These are phyloP conservation scores for Drosophila sordidula DNA, from an alignment of 2,888 invertebrate species.

Conservation along the genomic window DNA sequence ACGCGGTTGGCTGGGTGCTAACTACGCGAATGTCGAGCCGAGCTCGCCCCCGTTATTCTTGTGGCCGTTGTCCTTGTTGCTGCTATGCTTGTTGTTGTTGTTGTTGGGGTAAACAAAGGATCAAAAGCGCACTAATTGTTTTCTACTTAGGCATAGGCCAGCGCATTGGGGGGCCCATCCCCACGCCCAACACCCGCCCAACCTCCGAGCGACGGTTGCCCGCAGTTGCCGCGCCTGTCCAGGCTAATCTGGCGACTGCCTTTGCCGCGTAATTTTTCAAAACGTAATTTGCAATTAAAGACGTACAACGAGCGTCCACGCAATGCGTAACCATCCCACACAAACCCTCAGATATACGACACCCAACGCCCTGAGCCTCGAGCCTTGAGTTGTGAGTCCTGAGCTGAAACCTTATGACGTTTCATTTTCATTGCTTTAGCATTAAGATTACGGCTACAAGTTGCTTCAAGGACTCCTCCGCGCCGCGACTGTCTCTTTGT, in stretches of 20 bases:
- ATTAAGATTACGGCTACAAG: slow-evolving; percentile 61
- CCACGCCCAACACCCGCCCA: not conserved
- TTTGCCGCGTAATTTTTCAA: slow-evolving; percentile 78
- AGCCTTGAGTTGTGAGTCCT: slow-evolving; percentile 27
- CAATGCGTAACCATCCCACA: slow-evolving; percentile 43
- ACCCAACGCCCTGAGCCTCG: slow-evolving; percentile 53
- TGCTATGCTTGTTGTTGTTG: slow-evolving; percentile 29
- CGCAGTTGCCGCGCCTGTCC: slow-evolving; percentile 37
- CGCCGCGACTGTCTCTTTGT: slow-evolving; percentile 45
- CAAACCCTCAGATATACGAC: slow-evolving; percentile 1
- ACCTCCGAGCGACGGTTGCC: slow-evolving; percentile 9
- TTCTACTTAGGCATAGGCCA: slow-evolving; percentile 70
- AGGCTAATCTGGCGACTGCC: slow-evolving; percentile 68
- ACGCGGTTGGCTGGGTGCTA: slow-evolving; percentile 74
- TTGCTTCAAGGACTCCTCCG: slow-evolving; percentile 34
- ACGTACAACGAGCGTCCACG: slow-evolving; percentile 54
- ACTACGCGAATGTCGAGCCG: slow-evolving; percentile 50
- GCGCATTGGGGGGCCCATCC: slow-evolving; percentile 32
- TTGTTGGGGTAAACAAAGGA: slow-evolving; percentile 82
- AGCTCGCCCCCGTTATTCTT: slow-evolving; percentile 26
- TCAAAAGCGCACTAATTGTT: slow-evolving; percentile 83
- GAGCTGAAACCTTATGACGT: slow-evolving; percentile 59
- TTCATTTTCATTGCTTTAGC: slow-evolving; percentile 64
- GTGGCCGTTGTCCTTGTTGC: slow-evolving; percentile 48
- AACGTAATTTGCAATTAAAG: slow-evolving; percentile 83